Conservation (phyloP, 2,113 vertebrate genomes). For the Calidris pygmaea region DNA sequence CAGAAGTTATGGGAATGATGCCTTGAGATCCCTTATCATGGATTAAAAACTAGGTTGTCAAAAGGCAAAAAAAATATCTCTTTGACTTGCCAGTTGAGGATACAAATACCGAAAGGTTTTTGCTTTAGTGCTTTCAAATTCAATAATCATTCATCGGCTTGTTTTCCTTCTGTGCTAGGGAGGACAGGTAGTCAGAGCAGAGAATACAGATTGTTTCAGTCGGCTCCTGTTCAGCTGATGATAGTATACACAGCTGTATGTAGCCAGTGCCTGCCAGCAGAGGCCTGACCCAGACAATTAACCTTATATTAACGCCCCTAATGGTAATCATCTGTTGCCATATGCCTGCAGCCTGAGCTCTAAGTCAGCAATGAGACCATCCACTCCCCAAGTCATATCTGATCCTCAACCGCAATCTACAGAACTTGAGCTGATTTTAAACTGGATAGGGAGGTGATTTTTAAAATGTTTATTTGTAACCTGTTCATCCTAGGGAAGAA, state of each 20-base stretch:
- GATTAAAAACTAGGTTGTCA: not conserved
- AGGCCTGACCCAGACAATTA: constrained; percentile 63
- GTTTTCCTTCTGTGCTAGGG: constrained; percentile 16
- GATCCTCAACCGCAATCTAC: not conserved
- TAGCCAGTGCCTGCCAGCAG: constrained; percentile 49
- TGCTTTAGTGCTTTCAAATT: constrained; percentile 4
- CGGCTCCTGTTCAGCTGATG: constrained; percentile 43
- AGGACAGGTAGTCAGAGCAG: constrained; percentile 49
- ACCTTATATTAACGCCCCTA: constrained; percentile 60
- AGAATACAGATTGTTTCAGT: constrained; percentile 47
- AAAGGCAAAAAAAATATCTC: not conserved
- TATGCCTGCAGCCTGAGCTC: constrained; percentile 28
- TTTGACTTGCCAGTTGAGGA: not conserved
- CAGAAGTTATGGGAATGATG: constrained; percentile 2
- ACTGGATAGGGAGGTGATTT: not conserved
- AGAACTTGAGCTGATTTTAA: not conserved
- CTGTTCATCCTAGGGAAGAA: not conserved
- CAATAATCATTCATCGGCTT: not conserved
- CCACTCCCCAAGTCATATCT: not conserved
- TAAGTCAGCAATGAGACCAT: not conserved
- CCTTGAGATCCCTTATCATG: not conserved
- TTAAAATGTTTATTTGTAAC: not conserved
- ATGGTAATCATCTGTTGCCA: constrained; percentile 61
- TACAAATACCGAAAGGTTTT: constrained; percentile 6
- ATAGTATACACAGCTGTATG: constrained; percentile 50